phyloP scores from a whole-genome alignment of 1,140 invertebrate genomes.

The Drosophila pachea region DNA sequence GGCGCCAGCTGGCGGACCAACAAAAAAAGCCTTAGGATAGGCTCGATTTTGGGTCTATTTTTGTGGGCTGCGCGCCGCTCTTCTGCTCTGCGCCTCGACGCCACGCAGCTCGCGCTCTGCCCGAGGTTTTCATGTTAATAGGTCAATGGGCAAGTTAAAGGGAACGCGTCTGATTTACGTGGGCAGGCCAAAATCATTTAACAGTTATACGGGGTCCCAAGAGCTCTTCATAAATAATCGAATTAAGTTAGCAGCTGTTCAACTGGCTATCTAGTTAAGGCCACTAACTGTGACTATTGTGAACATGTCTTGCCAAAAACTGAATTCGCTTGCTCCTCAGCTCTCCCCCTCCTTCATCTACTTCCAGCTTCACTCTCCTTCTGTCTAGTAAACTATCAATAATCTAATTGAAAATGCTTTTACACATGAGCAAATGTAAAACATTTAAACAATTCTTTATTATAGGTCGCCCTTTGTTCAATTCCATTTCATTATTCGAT shows the following conservation, averaged over 20 bases:
- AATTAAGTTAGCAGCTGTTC: constrained; percentile 13
- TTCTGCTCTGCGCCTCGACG: too few relatives aligned
- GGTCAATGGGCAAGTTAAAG: constrained; percentile 70
- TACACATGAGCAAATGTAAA: too few relatives aligned
- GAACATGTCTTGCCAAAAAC: too few relatives aligned
- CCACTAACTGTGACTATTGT: too few relatives aligned
- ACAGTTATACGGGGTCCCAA: constrained; percentile 23
- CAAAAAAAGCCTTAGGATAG: constrained; percentile 68
- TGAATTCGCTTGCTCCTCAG: too few relatives aligned
- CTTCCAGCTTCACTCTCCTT: too few relatives aligned
- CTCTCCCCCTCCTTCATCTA: too few relatives aligned
- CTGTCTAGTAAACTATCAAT: too few relatives aligned
- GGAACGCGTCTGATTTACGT: constrained; percentile 45
- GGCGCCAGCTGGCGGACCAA: constrained; percentile 29
- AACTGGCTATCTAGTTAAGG: not conserved
- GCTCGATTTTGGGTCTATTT: constrained; percentile 59
- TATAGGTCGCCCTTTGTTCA: too few relatives aligned
- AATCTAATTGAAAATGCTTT: too few relatives aligned
- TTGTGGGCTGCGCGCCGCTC: constrained; percentile 13
- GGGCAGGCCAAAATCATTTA: not conserved
- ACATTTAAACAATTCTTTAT: too few relatives aligned
- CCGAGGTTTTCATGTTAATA: constrained; percentile 66
- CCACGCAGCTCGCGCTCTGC: constrained; percentile 15
- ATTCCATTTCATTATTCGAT: too few relatives aligned
- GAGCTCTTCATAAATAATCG: constrained; percentile 11